A percentile compares a stretch with the other conserved stretches of the same genome.
Evolutionary conservation across 2,888 invertebrate genomes (phyloP).

Genomic region (Melanchra persicariae): DNA sequence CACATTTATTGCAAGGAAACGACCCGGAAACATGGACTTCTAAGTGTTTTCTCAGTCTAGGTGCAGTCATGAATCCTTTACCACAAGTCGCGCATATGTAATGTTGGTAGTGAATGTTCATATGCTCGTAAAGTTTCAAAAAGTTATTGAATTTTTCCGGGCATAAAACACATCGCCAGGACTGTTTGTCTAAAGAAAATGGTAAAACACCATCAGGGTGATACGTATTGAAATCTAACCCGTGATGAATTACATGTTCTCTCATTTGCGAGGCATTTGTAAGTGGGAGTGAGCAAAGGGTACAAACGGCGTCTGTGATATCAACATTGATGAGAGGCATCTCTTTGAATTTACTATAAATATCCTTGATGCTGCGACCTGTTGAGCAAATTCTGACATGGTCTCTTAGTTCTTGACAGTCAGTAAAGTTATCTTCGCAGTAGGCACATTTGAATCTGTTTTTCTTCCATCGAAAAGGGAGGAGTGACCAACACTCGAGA

Average conservation of each 20-base stretch:
- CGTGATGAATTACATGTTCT: constrained; percentile 80
- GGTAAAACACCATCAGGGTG: constrained; percentile 86
- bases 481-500: constrained; percentile 83
- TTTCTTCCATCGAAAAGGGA: constrained; percentile 85
- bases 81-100: constrained; percentile 87
- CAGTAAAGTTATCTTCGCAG: constrained; percentile 84
- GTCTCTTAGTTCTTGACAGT: constrained; percentile 76
- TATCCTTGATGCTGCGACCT: constrained; percentile 79
- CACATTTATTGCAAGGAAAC: constrained; percentile 84
- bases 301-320: constrained; percentile 79
- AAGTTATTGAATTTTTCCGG: constrained; percentile 83
- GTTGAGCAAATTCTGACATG: constrained; percentile 80
- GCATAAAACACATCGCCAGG: constrained; percentile 84
- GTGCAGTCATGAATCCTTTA: constrained; percentile 86
- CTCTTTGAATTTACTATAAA: constrained; percentile 86
- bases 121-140: constrained; percentile 86
- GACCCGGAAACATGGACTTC: constrained; percentile 84
- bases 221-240: constrained; percentile 75
- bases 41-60: constrained; percentile 84
- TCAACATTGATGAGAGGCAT: constrained; percentile 87
- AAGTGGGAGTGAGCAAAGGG: constrained; percentile 76
- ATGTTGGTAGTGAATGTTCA: constrained; percentile 87
- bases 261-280: constrained; percentile 77
- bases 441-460: constrained; percentile 86
- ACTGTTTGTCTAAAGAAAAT: constrained; percentile 82